Evolutionary conservation across 2,113 vertebrate species (phyloP).

Genomic region (Eptatretus burgeri): DNA sequence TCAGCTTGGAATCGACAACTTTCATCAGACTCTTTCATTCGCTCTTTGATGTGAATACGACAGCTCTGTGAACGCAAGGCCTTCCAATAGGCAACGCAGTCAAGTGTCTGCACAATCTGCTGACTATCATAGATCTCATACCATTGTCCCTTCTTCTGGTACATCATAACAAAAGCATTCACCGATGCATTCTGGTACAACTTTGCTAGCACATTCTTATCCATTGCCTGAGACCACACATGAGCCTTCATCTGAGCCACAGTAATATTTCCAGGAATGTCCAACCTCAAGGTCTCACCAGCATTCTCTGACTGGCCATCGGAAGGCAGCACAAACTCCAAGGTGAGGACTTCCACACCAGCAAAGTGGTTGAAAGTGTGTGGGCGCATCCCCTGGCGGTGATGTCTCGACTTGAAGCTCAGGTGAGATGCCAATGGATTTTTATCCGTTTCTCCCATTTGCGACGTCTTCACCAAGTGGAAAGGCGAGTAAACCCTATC

Average conservation of each 20-base stretch:
- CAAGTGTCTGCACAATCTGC: slow-evolving; percentile 21
- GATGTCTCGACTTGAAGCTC: background rate
- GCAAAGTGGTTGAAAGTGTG: background rate
- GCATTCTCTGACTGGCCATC: slow-evolving; percentile 2
- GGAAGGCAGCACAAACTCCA: slow-evolving; percentile 17
- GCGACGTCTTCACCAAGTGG: background rate
- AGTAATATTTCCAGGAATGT: slow-evolving; percentile 19
- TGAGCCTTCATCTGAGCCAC: slow-evolving; percentile 21
- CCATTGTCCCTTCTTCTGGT: slow-evolving; percentile 15
- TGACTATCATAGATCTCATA: slow-evolving; percentile 27
- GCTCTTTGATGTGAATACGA: slow-evolving; percentile 1
- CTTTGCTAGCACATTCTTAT: slow-evolving; percentile 14
- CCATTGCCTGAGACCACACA: slow-evolving; percentile 17
- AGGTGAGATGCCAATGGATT: background rate
- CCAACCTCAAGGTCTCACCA: slow-evolving; percentile 13
- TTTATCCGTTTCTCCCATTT: background rate
- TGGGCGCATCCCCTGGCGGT: background rate
- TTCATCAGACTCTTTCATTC: slow-evolving; percentile 14
- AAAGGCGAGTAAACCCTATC: background rate
- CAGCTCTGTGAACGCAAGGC: background rate
- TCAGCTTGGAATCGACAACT: slow-evolving; percentile 11
- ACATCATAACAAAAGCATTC: slow-evolving; percentile 20
- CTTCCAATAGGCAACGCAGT: slow-evolving; percentile 17
- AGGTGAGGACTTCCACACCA: slow-evolving; percentile 12
- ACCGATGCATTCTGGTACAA: slow-evolving; percentile 19